These are phyloP conservation scores for Macrosoma leucophasiata DNA, from an alignment of 2,888 invertebrate species.

Conservation along the genomic window DNA sequence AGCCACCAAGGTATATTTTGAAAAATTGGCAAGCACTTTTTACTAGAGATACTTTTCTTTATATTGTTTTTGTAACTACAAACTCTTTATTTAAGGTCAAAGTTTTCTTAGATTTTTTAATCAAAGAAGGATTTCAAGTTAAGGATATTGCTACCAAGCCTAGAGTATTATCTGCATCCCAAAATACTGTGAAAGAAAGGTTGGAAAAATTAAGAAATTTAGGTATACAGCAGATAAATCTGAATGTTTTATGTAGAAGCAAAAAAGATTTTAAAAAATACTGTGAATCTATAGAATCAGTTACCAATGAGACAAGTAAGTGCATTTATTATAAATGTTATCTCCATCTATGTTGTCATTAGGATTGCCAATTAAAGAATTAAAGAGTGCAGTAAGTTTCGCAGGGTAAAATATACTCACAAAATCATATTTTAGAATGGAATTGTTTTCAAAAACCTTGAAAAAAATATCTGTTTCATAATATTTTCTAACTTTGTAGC, in stretches of 20 bases:
- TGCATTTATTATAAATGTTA: too few relatives aligned
- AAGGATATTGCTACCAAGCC: slow-evolving; percentile 72
- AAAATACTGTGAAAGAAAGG: slow-evolving; percentile 71
- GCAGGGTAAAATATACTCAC: too few relatives aligned
- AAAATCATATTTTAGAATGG: too few relatives aligned
- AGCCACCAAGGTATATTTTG: slow-evolving; percentile 65
- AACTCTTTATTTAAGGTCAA: slow-evolving; percentile 60
- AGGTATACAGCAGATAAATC: slow-evolving; percentile 62
- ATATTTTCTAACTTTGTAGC: too few relatives aligned
- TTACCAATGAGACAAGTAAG: too few relatives aligned
- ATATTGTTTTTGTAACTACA: not conserved
- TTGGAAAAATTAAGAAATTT: slow-evolving; percentile 61
- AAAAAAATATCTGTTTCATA: too few relatives aligned
- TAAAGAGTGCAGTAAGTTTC: too few relatives aligned
- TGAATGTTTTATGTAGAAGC: slow-evolving; percentile 75
- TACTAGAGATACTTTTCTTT: slow-evolving; percentile 1
- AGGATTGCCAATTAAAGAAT: too few relatives aligned
- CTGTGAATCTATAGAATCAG: slow-evolving; percentile 39
- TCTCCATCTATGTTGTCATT: too few relatives aligned
- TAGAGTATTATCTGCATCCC: slow-evolving; percentile 71
- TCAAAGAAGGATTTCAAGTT: slow-evolving; percentile 67
- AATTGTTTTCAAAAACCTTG: too few relatives aligned
- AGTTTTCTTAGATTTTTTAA: slow-evolving; percentile 74
- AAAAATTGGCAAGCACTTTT: slow-evolving; percentile 1
- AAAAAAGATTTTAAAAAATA: slow-evolving; percentile 72